Conservation (phyloP, 2,797 vertebrate species). For the Anableps anableps region DNA sequence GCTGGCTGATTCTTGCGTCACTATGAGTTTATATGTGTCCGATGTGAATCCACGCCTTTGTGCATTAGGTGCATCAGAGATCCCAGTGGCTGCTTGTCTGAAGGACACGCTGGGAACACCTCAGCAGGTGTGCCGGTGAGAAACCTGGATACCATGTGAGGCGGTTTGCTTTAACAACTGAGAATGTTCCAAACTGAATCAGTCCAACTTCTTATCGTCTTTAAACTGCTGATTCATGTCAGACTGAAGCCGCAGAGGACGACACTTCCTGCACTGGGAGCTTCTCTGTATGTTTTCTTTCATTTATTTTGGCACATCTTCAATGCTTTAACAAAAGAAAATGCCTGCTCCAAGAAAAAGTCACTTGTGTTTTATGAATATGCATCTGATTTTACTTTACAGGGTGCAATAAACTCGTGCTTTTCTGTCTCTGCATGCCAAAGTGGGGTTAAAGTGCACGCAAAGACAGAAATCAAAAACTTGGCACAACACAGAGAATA, state of each 20-base stretch:
- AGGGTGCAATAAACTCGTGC: slow-evolving; percentile 50
- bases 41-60: not conserved
- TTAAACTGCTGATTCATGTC: slow-evolving; percentile 40
- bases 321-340: slow-evolving; percentile 57
- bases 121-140: slow-evolving; percentile 47
- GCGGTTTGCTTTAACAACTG: slow-evolving; percentile 39
- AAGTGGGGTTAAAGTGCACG: slow-evolving; percentile 24
- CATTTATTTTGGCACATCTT: slow-evolving; percentile 22
- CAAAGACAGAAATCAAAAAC: slow-evolving; percentile 12
- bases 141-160: slow-evolving; percentile 50
- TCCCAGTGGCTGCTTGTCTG: slow-evolving; percentile 19
- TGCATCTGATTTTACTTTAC: slow-evolving; percentile 42
- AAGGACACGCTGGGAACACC: slow-evolving; percentile 29
- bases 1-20: not conserved
- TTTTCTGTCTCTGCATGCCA: slow-evolving; percentile 26
- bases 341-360: slow-evolving; percentile 51
- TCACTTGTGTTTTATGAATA: slow-evolving; percentile 59
- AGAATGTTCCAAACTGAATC: slow-evolving; percentile 35
- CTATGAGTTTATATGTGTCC: not conserved
- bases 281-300: slow-evolving; percentile 22
- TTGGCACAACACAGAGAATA: slow-evolving; percentile 20
- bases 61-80: not conserved
- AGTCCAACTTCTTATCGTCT: slow-evolving; percentile 22
- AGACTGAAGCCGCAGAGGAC: slow-evolving; percentile 33
- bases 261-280: slow-evolving; percentile 23